Conservation (phyloP, 2,113 vertebrate species). For the Mola mola region DNA sequence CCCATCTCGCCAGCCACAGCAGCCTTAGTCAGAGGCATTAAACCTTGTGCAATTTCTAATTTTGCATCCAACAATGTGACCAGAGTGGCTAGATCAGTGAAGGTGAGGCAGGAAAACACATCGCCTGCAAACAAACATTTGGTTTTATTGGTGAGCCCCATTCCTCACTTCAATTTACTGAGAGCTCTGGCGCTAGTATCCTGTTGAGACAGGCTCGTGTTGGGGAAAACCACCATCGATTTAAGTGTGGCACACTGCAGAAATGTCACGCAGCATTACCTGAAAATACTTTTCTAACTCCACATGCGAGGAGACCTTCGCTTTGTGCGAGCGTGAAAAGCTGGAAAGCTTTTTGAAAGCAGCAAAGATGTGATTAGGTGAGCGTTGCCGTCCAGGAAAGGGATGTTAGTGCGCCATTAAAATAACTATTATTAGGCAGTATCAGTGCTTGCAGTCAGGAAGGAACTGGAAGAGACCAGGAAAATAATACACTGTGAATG, state of each 20-base stretch:
- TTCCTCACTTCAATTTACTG: constrained; percentile 74
- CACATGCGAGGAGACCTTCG: constrained; percentile 17
- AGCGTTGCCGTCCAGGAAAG: constrained; percentile 71
- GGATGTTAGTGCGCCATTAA: constrained; percentile 63
- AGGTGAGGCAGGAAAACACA: constrained; percentile 66
- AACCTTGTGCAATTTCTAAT: constrained; percentile 30
- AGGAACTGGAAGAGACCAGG: constrained; percentile 56
- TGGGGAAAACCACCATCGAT: constrained; percentile 59
- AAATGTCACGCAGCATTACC: constrained; percentile 17
- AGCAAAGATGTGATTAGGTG: constrained; percentile 46
- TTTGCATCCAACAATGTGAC: constrained; percentile 36
- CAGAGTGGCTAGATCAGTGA: constrained; percentile 35
- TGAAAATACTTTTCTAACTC: constrained; percentile 29
- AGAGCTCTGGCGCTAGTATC: constrained; percentile 63
- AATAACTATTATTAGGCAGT: constrained; percentile 67
- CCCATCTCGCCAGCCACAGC: constrained; percentile 23
- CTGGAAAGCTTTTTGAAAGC: constrained; percentile 20
- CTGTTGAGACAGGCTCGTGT: constrained; percentile 73
- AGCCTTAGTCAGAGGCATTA: constrained; percentile 33
- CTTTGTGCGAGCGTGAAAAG: background rate
- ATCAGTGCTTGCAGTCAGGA: constrained; percentile 71
- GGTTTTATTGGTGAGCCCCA: constrained; percentile 68
- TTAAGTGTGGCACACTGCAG: constrained; percentile 38
- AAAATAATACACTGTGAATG: constrained; percentile 64
- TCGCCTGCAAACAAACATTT: constrained; percentile 70